Percentiles rank a stretch among this genome's conserved stretches.
Evolutionary conservation across 1,140 invertebrate species (phyloP).

Genomic region (Pissodes strobi): DNA sequence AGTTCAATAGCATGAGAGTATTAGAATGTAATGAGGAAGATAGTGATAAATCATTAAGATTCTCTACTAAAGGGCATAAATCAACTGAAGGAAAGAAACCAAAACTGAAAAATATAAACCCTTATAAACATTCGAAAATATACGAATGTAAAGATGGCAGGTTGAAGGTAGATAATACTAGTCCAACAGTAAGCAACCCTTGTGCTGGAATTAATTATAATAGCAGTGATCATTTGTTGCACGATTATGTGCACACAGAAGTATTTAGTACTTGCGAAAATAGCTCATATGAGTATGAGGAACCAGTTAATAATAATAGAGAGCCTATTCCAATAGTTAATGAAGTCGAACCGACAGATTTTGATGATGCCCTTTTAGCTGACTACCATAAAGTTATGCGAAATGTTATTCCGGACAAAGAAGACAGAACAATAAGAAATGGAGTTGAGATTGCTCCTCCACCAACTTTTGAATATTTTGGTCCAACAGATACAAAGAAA

Average conservation of each 20-base stretch:
- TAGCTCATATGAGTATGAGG: too few relatives aligned
- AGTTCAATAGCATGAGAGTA: slow-evolving; percentile 43
- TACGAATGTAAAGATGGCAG: neutral
- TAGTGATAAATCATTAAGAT: slow-evolving; percentile 45
- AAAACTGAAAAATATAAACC: slow-evolving; percentile 13
- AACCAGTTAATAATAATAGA: neutral
- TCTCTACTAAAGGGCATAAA: slow-evolving; percentile 44
- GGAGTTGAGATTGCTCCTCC: slow-evolving; percentile 67
- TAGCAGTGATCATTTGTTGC: too few relatives aligned
- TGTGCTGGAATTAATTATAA: neutral
- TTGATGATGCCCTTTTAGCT: slow-evolving; percentile 30
- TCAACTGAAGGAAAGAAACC: slow-evolving; percentile 8
- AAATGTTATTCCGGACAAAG: slow-evolving; percentile 28
- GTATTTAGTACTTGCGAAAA: neutral
- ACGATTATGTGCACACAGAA: slow-evolving; percentile 2
- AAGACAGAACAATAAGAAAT: slow-evolving; percentile 32
- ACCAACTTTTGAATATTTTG: slow-evolving; percentile 66
- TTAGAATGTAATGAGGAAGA: slow-evolving; percentile 26
- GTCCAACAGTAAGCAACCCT: neutral
- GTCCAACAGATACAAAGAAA: slow-evolving; percentile 53
- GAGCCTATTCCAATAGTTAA: slow-evolving; percentile 57
- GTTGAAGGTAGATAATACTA: neutral
- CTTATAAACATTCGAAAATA: slow-evolving; percentile 12
- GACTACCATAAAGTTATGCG: slow-evolving; percentile 30
- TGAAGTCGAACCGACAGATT: slow-evolving; percentile 54